A percentile compares a stretch with the other conserved stretches of the same genome.
These are phyloP conservation scores for Agonopterix subpropinquella DNA, from an alignment of 2,888 invertebrate genomes.

Conservation along the genomic window DNA sequence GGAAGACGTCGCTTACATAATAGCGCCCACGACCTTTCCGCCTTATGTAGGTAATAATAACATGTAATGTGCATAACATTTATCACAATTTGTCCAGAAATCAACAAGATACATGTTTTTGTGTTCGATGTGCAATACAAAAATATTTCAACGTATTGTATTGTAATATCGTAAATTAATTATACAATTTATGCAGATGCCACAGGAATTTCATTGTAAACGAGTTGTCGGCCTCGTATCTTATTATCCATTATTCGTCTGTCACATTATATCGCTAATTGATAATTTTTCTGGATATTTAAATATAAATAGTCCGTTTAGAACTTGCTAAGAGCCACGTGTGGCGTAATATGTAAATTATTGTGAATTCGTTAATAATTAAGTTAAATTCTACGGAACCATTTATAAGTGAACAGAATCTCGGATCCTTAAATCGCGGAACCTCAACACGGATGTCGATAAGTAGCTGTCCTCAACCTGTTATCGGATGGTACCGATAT, in stretches of 20 bases:
- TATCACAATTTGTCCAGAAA: slow-evolving; percentile 20
- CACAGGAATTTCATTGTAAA: slow-evolving; percentile 11
- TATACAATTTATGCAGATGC: slow-evolving; percentile 10
- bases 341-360: not conserved
- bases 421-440: too few species aligned
- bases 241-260: slow-evolving; percentile 3
- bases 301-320: not conserved
- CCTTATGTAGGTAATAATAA: not conserved
- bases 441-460: too few species aligned
- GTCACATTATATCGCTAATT: slow-evolving; percentile 5
- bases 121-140: not conserved
- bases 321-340: not conserved
- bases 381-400: too few species aligned
- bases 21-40: slow-evolving; percentile 37
- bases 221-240: slow-evolving; percentile 13
- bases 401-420: too few species aligned
- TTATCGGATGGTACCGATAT: too few species aligned
- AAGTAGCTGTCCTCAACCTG: too few species aligned
- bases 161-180: not conserved
- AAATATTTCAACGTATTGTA: not conserved
- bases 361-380: too few species aligned
- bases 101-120: slow-evolving; percentile 11
- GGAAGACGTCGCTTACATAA: slow-evolving; percentile 40
- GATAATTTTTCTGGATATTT: not conserved
- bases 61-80: slow-evolving; percentile 16